These are phyloP conservation scores for Grammomys dolichurus DNA, from an alignment of 2,113 vertebrate species.

Conservation along the genomic window DNA sequence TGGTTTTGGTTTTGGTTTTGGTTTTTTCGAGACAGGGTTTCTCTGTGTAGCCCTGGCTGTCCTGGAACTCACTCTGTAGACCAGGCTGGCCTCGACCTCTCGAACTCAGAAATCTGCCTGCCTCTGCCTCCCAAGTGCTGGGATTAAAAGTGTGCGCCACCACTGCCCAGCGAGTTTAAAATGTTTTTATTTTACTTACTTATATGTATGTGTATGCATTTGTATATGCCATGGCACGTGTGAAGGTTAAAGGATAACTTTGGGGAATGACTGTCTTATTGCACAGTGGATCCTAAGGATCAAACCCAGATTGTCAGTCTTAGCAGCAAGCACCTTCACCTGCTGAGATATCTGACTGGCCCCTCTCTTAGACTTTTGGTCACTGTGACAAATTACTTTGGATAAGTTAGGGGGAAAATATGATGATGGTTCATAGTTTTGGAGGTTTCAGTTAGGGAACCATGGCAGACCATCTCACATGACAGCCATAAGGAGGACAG, in stretches of 20 bases:
- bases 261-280: background rate
- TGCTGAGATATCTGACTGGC: background rate
- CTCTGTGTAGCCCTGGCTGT: no score
- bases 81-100: no score
- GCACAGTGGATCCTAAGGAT: background rate
- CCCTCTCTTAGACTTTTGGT: background rate
- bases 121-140: no score
- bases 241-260: background rate
- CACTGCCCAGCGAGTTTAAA: background rate
- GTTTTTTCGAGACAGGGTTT: no score
- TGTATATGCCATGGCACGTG: background rate
- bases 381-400: background rate
- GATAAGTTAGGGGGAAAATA: background rate
- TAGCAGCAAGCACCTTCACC: background rate
- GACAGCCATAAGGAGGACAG: background rate
- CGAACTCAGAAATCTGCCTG: no score
- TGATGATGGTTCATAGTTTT: background rate
- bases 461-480: background rate
- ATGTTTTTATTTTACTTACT: background rate
- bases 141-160: no score
- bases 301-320: background rate
- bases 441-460: background rate
- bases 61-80: no score
- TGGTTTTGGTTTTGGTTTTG: no score
- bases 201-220: background rate